A percentile compares a stretch with the other conserved stretches of the same genome.
Conservation (phyloP, 2,888 invertebrate species). For the Trichacis sp. region DNA sequence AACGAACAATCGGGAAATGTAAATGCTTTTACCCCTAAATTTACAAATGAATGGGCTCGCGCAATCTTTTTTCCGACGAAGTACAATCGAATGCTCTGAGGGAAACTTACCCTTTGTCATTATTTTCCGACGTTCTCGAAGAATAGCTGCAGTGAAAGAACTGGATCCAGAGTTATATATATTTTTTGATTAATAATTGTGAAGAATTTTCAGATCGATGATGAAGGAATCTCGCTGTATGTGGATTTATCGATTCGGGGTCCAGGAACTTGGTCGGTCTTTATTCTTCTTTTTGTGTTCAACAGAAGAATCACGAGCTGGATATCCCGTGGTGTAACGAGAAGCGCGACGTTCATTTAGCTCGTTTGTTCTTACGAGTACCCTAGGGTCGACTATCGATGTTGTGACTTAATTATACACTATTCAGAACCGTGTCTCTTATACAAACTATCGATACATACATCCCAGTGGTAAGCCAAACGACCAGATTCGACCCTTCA, state of each 20-base stretch:
- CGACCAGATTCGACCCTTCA: conserved; percentile 48
- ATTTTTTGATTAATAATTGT: too few species aligned
- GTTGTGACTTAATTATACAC: conserved; percentile 68
- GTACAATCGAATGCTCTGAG: not conserved
- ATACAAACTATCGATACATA: conserved; percentile 55
- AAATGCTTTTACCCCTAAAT: too few species aligned
- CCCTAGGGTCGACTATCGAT: conserved; percentile 59
- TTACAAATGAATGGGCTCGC: too few species aligned
- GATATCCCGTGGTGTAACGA: conserved; percentile 48
- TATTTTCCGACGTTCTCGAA: not conserved
- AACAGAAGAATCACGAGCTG: conserved; percentile 23
- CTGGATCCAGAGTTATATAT: too few species aligned
- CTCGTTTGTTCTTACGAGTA: conserved; percentile 65
- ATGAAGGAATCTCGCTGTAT: too few species aligned
- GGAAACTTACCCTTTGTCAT: not conserved
- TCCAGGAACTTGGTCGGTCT: too few species aligned
- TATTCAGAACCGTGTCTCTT: conserved; percentile 64
- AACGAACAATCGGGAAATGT: too few species aligned
- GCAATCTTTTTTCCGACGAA: not conserved
- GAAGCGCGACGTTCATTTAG: conserved; percentile 64
- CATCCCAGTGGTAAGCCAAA: conserved; percentile 49
- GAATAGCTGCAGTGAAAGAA: too few species aligned
- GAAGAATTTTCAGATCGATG: too few species aligned
- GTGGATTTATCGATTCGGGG: too few species aligned
- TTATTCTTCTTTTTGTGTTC: conserved; percentile 9